Evolutionary conservation across 2,888 invertebrate species (phyloP).

Genomic region (Lasius fuliginosus): DNA sequence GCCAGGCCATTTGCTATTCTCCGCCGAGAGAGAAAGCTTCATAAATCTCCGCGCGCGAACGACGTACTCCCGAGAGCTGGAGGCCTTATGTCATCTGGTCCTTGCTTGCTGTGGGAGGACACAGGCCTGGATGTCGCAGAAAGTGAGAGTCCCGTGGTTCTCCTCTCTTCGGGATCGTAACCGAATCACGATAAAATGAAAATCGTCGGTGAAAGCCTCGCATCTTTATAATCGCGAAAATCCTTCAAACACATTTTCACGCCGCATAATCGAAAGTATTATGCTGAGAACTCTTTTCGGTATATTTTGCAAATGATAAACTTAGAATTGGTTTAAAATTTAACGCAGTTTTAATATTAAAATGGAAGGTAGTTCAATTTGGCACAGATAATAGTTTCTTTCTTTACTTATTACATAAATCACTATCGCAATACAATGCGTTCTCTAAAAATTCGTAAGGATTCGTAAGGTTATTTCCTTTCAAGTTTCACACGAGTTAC

Average conservation of each 20-base stretch:
- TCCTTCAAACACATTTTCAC: constrained; percentile 59
- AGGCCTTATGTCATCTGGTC: constrained; percentile 77
- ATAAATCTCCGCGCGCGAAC: constrained; percentile 77
- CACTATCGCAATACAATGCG: background rate
- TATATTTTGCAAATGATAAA: background rate
- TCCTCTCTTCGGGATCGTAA: constrained; percentile 35
- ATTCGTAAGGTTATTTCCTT: background rate
- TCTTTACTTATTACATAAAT: background rate
- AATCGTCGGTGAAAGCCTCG: constrained; percentile 66
- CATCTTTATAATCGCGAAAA: constrained; percentile 59
- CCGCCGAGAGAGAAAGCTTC: constrained; percentile 79
- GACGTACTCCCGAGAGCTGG: constrained; percentile 66
- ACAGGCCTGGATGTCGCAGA: constrained; percentile 62
- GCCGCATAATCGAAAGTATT: constrained; percentile 41
- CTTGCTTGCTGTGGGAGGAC: constrained; percentile 67
- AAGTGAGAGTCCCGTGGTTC: constrained; percentile 78
- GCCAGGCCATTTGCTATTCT: constrained; percentile 68
- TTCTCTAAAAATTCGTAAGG: background rate
- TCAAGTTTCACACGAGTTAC: background rate
- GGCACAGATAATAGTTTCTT: background rate
- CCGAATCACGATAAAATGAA: constrained; percentile 57
- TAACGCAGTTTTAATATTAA: background rate
- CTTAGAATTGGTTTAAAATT: constrained; percentile 17
- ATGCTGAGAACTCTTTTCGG: background rate
- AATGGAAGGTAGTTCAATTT: background rate